Conservation (phyloP, 2,113 vertebrate genomes). For the Gopherus evgoodei region DNA sequence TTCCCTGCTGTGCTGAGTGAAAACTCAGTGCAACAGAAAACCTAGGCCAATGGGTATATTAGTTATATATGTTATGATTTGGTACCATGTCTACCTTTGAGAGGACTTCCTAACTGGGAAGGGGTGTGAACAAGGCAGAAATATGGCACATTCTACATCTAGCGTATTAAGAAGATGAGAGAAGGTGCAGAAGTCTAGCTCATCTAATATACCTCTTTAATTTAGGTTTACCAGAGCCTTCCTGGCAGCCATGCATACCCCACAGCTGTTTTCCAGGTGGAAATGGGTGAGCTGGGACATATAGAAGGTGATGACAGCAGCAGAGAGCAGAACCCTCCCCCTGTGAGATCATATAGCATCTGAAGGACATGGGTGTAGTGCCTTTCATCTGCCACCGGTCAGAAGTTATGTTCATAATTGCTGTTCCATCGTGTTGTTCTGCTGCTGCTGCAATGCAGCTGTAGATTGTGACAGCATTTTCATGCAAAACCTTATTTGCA, state of each 20-base stretch:
- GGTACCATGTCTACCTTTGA: neutral
- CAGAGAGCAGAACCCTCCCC: neutral
- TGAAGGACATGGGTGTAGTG: slow-evolving; percentile 9
- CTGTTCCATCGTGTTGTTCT: neutral
- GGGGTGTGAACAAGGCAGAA: neutral
- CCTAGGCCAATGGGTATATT: neutral
- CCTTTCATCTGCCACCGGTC: slow-evolving; percentile 15
- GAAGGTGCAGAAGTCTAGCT: neutral
- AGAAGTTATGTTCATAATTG: neutral
- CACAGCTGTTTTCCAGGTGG: slow-evolving; percentile 39
- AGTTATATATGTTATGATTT: neutral
- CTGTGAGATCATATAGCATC: neutral
- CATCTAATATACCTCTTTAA: slow-evolving; percentile 33
- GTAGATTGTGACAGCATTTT: neutral
- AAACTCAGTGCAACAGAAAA: neutral
- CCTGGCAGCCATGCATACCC: neutral
- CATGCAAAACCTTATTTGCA: neutral
- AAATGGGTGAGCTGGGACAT: neutral
- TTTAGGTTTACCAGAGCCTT: neutral
- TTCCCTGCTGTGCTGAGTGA: neutral
- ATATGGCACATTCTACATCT: neutral
- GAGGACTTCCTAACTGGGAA: neutral
- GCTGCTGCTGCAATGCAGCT: neutral
- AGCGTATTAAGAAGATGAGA: neutral
- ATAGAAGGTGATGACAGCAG: slow-evolving; percentile 9